These are phyloP conservation scores for Tor tambroides DNA, from an alignment of 2,113 vertebrate genomes.

Conservation along the genomic window DNA sequence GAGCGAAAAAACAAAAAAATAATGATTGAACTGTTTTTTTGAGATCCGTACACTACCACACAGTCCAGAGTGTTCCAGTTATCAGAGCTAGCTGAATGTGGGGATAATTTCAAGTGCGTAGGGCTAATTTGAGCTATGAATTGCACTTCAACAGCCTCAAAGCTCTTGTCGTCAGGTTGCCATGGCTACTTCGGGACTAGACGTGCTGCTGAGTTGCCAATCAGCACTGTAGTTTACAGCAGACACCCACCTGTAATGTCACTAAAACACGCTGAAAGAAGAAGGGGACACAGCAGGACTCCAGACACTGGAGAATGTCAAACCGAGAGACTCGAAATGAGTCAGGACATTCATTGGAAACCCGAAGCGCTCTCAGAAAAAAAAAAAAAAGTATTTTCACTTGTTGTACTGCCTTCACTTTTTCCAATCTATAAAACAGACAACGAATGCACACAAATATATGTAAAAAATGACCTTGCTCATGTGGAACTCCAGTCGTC, in stretches of 20 bases:
- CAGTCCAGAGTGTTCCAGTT: conserved; percentile 3
- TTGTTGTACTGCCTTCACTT: background rate
- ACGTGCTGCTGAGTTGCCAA: conserved; percentile 58
- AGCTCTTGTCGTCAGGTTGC: conserved; percentile 66
- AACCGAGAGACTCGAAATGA: conserved; percentile 38
- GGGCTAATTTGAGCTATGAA: conserved; percentile 50
- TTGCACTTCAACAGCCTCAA: conserved; percentile 58
- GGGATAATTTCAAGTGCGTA: conserved; percentile 49
- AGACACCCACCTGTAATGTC: conserved; percentile 39
- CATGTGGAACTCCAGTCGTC: conserved; percentile 97
- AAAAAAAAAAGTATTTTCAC: background rate
- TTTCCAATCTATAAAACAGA: background rate
- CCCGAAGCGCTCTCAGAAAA: background rate
- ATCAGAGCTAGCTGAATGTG: conserved; percentile 29
- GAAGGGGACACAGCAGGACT: conserved; percentile 33
- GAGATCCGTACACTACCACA: background rate
- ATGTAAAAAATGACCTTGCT: conserved; percentile 81
- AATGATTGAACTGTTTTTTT: background rate
- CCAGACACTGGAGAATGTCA: conserved; percentile 32
- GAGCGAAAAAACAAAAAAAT: background rate
- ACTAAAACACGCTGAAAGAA: conserved; percentile 19
- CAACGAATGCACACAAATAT: background rate
- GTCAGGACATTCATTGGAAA: conserved; percentile 36
- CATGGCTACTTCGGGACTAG: conserved; percentile 66
- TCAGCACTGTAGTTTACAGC: conserved; percentile 33